phyloP scores from a whole-genome alignment of 2,113 vertebrate genomes.

The Cryptomyrus ogoouensis region DNA sequence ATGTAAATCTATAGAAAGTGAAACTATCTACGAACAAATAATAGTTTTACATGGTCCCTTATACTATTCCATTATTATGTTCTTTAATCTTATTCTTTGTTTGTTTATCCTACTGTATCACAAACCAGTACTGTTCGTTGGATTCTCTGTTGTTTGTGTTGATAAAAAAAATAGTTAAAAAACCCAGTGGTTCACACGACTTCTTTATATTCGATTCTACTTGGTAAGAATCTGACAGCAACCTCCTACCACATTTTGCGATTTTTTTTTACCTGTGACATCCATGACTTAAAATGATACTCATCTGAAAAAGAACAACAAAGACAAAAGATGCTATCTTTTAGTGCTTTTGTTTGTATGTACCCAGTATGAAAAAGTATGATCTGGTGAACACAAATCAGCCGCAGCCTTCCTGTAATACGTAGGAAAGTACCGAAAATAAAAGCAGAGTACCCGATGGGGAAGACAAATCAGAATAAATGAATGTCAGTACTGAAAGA shows the following conservation, averaged over 20 bases:
- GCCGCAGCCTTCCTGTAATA: neutral
- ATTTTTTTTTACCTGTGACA: slow-evolving; percentile 11
- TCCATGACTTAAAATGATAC: slow-evolving; percentile 21
- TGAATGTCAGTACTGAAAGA: neutral
- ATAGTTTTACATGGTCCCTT: neutral
- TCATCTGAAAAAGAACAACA: slow-evolving; percentile 7
- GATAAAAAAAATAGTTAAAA: neutral
- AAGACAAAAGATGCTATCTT: neutral
- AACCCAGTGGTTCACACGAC: neutral
- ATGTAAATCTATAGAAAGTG: neutral
- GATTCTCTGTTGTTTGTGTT: neutral
- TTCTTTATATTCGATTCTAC: neutral
- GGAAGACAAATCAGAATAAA: neutral
- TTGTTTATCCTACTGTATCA: neutral
- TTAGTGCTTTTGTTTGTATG: neutral
- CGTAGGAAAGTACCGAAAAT: neutral
- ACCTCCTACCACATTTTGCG: neutral
- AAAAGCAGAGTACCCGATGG: neutral
- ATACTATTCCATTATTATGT: neutral
- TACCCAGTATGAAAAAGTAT: neutral
- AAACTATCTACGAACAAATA: neutral
- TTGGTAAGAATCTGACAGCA: neutral
- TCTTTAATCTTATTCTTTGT: neutral
- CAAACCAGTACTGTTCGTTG: neutral
- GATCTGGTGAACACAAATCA: neutral